Conservation (phyloP, 2,113 vertebrate genomes). For the Microcebus ravelobensis region DNA sequence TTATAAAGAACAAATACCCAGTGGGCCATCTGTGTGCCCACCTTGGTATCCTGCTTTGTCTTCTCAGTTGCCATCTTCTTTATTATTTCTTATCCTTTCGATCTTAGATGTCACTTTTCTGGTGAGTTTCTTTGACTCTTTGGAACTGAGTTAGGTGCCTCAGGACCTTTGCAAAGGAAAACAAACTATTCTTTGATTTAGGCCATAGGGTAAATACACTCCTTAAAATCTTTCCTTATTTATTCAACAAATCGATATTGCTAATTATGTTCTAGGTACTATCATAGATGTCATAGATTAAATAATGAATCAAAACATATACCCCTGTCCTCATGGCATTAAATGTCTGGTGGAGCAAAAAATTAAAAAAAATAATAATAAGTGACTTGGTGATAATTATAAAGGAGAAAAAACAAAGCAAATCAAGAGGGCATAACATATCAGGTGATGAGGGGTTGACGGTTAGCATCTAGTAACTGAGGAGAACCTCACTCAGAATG, state of each 20-base stretch:
- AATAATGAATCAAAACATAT: background rate
- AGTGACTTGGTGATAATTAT: background rate
- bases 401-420: background rate
- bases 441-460: background rate
- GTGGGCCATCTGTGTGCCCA: background rate
- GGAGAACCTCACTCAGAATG: background rate
- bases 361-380: background rate
- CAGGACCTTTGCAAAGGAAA: background rate
- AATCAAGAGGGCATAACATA: too few relatives aligned
- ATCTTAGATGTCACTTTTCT: background rate
- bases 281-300: background rate
- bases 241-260: background rate
- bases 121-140: background rate
- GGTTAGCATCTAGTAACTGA: background rate
- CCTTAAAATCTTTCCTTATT: background rate
- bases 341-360: background rate
- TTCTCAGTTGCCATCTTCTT: background rate
- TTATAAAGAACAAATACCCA: background rate
- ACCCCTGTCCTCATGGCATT: fast-evolving
- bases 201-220: background rate
- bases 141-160: background rate
- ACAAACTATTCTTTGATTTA: background rate
- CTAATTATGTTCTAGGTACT: background rate
- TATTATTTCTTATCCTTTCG: background rate
- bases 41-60: background rate